Evolutionary conservation across 2,888 invertebrate genomes (phyloP).

Genomic region (Diaprepes abbreviatus): DNA sequence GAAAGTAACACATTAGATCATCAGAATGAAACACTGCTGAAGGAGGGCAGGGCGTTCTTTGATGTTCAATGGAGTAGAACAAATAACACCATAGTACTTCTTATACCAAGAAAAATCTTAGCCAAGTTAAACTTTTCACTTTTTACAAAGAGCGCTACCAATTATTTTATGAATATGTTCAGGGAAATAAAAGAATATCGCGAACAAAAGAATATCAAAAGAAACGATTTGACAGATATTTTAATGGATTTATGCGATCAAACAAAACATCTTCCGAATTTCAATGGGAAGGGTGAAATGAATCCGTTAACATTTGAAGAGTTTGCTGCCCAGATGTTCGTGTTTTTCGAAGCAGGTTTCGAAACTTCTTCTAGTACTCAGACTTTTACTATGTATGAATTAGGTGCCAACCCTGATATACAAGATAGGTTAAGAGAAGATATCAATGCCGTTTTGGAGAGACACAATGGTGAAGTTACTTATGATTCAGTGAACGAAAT

Average conservation of each 20-base stretch:
- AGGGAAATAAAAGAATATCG: conserved; percentile 63
- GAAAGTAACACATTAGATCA: conserved; percentile 72
- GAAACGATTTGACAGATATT: conserved; percentile 71
- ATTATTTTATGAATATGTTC: conserved; percentile 68
- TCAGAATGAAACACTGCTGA: conserved; percentile 67
- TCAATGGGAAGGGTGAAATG: conserved; percentile 49
- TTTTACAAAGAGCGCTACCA: conserved; percentile 53
- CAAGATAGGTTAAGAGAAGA: conserved; percentile 61
- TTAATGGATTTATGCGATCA: conserved; percentile 59
- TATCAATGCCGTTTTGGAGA: conserved; percentile 51
- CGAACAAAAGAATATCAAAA: conserved; percentile 64
- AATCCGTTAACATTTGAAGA: conserved; percentile 51
- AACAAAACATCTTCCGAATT: conserved; percentile 47
- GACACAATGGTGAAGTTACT: conserved; percentile 51
- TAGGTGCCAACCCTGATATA: conserved; percentile 67
- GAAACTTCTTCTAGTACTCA: conserved; percentile 65
- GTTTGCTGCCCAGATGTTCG: conserved; percentile 56
- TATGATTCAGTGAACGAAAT: conserved; percentile 56
- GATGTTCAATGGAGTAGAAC: conserved; percentile 54
- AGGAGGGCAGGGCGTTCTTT: conserved; percentile 53
- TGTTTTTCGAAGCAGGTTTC: conserved; percentile 62
- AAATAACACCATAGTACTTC: conserved; percentile 52
- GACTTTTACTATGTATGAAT: conserved; percentile 68
- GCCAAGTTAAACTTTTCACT: conserved; percentile 55
- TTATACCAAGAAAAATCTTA: conserved; percentile 52